Evolutionary conservation across 2,888 invertebrate species (phyloP), one percentile per base, ranked within the genome.

Genomic region (Archaeoteleia sp.): DNA sequence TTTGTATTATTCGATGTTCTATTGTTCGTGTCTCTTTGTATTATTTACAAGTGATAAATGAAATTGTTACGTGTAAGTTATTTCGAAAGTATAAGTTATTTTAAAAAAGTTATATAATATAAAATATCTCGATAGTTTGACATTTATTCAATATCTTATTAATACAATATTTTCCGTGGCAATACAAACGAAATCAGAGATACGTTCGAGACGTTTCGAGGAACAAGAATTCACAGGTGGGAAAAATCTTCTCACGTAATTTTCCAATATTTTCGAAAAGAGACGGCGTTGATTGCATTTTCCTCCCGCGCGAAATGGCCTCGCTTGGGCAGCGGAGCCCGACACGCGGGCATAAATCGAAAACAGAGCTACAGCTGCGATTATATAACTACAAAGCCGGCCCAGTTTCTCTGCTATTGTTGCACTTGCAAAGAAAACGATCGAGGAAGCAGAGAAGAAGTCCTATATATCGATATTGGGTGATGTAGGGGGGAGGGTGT

Each of bases 171-270:
- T 34, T 58, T 17, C 32, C 15, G 8, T 4, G 9, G 13, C 34
- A 40, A 25, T 51, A 37, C 17, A 49, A 60, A 23, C 4, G 29
- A 32, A 49, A 14, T 37, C n/a, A n/a, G n/a, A n/a, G 30, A 58
- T 42, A 39, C 39, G 37, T 45, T 25, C 17, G 32, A 30, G 42
- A 46, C 34, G 43, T 48, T 43, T 37, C 10, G 4, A 14, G 37
- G 14, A 48, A 49, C 37, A 53, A 45, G 46, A 42, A 20, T 34
- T 25, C 42, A 40, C 17, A 10, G 4, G 35, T 17, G 32, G 27
- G 46, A 34, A 65, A n/a, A 65, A 53, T 58, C 45, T 58, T 51
- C 39, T 57, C 58, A 57, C 57, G 51, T 57, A 58, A 65, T 58
- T 65, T 65, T 51, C 40, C 45, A 46, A 65, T 58, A 65, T 53